Conservation (phyloP, 2,797 vertebrate species). For the Alcedo quadribrachys region DNA sequence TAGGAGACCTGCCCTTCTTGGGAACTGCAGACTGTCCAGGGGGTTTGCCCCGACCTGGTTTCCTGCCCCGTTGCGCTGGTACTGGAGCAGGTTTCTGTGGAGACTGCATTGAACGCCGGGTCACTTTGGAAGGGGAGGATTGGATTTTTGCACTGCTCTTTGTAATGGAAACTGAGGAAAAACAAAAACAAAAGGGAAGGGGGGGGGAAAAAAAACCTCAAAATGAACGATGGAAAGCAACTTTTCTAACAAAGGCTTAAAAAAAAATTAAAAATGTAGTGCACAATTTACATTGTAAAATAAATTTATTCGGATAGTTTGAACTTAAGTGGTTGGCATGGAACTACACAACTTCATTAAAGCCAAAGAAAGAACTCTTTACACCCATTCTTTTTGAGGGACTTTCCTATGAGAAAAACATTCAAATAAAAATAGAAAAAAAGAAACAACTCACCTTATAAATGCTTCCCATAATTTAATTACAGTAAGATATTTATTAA, state of each 20-base stretch:
- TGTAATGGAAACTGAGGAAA: constrained; percentile 83
- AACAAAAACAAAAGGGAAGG: constrained; percentile 63
- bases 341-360: constrained; percentile 16
- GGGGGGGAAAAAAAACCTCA: constrained; percentile 66
- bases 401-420: not conserved
- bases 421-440: not conserved
- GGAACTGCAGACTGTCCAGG: constrained; percentile 69
- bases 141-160: constrained; percentile 83
- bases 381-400: not conserved
- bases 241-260: constrained; percentile 61
- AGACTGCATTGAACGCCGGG: constrained; percentile 86
- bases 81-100: constrained; percentile 81
- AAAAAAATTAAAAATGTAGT: constrained; percentile 26
- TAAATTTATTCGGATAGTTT: constrained; percentile 45
- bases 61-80: constrained; percentile 81
- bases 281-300: constrained; percentile 58
- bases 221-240: constrained; percentile 67
- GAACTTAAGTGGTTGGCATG: constrained; percentile 32
- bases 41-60: constrained; percentile 82
- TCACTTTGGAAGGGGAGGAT: constrained; percentile 85
- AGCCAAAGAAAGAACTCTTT: not conserved
- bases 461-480: constrained; percentile 9
- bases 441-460: constrained; percentile 50
- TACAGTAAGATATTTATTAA: not conserved
- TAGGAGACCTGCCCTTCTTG: constrained; percentile 81